Evolutionary conservation across 2,113 vertebrate species (phyloP).

Genomic region (Tragelaphus strepsiceros): DNA sequence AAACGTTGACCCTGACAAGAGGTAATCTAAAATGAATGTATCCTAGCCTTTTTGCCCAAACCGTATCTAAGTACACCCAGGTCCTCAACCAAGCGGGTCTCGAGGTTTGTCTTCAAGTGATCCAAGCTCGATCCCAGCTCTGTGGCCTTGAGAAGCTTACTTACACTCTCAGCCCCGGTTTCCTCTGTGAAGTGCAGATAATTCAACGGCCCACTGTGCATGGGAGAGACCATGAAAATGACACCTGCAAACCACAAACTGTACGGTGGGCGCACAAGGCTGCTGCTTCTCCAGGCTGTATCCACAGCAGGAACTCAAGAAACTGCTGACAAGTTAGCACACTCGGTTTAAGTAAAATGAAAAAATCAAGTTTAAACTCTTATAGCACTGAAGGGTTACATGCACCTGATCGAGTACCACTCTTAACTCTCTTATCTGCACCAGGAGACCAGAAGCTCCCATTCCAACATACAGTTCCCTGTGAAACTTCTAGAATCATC

Average conservation of each 20-base stretch:
- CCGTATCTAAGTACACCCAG: not conserved
- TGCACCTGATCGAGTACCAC: not conserved
- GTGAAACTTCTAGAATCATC: not conserved
- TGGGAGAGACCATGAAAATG: not conserved
- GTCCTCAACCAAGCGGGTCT: not conserved
- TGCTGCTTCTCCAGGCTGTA: not conserved
- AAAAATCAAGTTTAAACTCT: conserved; percentile 21
- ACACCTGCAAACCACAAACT: not conserved
- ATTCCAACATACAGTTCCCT: not conserved
- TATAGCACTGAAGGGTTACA: not conserved
- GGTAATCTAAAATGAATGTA: not conserved
- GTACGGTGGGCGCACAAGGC: not conserved
- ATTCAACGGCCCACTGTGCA: not conserved
- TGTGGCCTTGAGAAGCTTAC: not conserved
- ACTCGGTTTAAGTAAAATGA: not conserved
- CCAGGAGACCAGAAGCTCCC: not conserved
- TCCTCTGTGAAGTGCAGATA: not conserved
- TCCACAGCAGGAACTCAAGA: not conserved
- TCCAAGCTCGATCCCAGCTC: not conserved
- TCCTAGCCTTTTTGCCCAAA: not conserved
- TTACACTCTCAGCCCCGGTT: not conserved
- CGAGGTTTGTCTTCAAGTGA: not conserved
- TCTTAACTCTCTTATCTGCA: not conserved
- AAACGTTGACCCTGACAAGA: not conserved
- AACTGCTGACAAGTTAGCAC: not conserved